phyloP scores from a whole-genome alignment of 2,797 vertebrate genomes.

The Malurus leucopterus region DNA sequence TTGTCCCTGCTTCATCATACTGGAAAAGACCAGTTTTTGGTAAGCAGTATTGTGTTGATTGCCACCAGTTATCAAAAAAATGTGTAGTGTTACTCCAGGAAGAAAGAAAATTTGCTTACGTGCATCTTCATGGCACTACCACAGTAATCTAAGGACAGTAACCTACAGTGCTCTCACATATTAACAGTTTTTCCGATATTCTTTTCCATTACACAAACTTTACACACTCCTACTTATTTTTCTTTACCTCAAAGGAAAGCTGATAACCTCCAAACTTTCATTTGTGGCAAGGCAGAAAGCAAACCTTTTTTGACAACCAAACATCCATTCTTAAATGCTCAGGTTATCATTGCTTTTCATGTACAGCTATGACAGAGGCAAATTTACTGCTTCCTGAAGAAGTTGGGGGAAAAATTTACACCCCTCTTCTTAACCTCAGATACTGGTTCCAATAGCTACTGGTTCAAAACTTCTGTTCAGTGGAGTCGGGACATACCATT shows the following conservation, averaged over 20 bases:
- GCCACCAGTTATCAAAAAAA: background rate
- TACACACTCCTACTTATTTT: background rate
- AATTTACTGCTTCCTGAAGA: background rate
- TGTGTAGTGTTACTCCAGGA: background rate
- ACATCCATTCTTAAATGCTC: background rate
- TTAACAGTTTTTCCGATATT: background rate
- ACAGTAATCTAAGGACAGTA: background rate
- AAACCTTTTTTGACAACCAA: background rate
- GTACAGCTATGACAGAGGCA: background rate
- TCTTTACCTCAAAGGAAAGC: background rate
- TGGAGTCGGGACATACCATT: background rate
- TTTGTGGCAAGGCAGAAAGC: background rate
- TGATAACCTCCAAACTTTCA: background rate
- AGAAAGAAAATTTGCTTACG: background rate
- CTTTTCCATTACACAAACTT: background rate
- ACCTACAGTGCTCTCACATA: background rate
- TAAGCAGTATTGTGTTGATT: background rate
- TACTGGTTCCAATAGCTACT: background rate
- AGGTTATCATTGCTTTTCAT: background rate
- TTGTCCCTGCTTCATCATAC: rapidly evolving
- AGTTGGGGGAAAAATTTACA: background rate
- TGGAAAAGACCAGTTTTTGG: background rate
- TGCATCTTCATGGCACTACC: background rate
- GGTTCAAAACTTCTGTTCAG: background rate
- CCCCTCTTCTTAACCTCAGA: background rate